These are phyloP conservation scores for Drosophila greeni DNA, from an alignment of 2,888 invertebrate species.

Conservation along the genomic window DNA sequence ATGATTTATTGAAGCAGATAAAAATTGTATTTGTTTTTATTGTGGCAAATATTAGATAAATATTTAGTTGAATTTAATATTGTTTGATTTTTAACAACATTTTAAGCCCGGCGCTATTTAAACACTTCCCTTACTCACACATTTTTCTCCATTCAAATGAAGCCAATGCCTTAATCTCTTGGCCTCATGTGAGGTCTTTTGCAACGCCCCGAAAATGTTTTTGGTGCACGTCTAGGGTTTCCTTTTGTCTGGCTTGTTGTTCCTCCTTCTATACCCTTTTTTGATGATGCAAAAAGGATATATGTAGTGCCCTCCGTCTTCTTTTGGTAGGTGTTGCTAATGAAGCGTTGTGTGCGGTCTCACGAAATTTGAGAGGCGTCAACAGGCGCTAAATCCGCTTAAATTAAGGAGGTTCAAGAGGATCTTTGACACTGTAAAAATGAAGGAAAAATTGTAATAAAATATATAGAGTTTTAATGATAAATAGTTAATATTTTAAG, in stretches of 20 bases:
- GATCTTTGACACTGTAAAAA: conserved; percentile 16
- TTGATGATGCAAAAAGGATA: conserved; percentile 57
- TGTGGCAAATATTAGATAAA: neutral
- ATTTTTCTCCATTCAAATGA: conserved; percentile 29
- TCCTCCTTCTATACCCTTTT: conserved; percentile 47
- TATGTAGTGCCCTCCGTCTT: conserved; percentile 21
- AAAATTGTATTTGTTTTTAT: too few relatives aligned
- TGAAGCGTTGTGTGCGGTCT: conserved; percentile 70
- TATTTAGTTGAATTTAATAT: too few relatives aligned
- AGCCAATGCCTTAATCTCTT: conserved; percentile 42
- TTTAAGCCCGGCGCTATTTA: neutral
- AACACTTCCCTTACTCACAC: conserved; percentile 19
- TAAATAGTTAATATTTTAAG: neutral
- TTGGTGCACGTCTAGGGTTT: conserved; percentile 67
- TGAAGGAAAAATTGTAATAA: neutral
- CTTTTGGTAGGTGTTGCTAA: conserved; percentile 51
- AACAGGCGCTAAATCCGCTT: conserved; percentile 77
- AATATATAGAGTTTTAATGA: neutral
- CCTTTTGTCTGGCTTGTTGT: conserved; percentile 22
- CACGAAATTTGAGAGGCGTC: conserved; percentile 76
- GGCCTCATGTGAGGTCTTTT: conserved; percentile 58
- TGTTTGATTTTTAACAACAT: too few relatives aligned
- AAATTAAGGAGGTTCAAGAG: conserved; percentile 56
- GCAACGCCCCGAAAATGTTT: conserved; percentile 58
- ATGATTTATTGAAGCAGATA: conserved; percentile 40